Evolutionary conservation across 2,113 vertebrate species (phyloP).

Genomic region (Danionella cerebrum): DNA sequence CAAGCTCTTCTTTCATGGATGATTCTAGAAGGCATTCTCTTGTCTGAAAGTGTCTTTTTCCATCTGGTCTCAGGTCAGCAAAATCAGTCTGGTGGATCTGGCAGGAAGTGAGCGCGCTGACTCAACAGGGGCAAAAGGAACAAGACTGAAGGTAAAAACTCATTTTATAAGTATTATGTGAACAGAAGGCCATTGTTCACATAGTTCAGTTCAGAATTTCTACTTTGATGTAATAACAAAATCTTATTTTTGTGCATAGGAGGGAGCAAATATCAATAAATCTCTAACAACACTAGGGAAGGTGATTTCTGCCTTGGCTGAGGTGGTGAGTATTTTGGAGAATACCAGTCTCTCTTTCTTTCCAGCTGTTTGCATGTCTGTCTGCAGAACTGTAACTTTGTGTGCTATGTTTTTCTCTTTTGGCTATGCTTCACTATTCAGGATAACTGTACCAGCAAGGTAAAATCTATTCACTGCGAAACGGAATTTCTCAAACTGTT

Average conservation of each 20-base stretch:
- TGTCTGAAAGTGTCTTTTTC: conserved; percentile 11
- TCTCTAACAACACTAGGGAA: conserved; percentile 97
- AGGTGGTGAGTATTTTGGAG: conserved; percentile 83
- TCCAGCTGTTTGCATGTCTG: conserved; percentile 25
- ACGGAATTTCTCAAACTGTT: conserved; percentile 31
- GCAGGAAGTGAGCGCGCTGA: conserved; percentile 97
- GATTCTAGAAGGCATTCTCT: not conserved
- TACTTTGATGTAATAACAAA: too few species aligned
- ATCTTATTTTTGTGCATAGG: conserved; percentile 59
- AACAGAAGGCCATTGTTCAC: not conserved
- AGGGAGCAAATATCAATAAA: conserved; percentile 99
- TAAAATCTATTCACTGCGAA: conserved; percentile 64
- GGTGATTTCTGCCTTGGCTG: conserved; percentile 95
- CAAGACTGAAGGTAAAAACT: conserved; percentile 83
- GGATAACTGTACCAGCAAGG: conserved; percentile 99
- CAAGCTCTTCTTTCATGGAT: not conserved
- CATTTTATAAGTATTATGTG: not conserved
- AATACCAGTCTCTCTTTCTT: conserved; percentile 8
- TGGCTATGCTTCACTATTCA: conserved; percentile 73
- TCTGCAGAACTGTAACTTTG: conserved; percentile 46
- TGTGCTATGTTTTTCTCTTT: conserved; percentile 52
- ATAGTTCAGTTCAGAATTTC: not conserved
- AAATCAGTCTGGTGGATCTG: conserved; percentile 96
- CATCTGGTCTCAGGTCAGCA: conserved; percentile 80
- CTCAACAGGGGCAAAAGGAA: conserved; percentile 96